Evolutionary conservation across 1,140 invertebrate species (phyloP).

Genomic region (Ladona fulva): DNA sequence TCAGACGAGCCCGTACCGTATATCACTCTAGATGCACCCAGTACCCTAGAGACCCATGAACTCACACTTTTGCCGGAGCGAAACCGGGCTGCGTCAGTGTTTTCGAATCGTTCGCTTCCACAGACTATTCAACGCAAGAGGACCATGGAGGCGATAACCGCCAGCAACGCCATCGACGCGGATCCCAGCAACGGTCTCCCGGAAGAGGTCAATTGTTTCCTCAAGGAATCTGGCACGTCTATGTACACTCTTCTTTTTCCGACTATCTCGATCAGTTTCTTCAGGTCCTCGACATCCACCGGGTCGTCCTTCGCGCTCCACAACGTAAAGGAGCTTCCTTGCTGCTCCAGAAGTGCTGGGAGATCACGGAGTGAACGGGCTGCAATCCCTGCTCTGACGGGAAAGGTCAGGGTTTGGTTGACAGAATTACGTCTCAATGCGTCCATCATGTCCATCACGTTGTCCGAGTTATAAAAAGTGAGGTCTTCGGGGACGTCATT

Average conservation of each 20-base stretch:
- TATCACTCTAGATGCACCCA: no score
- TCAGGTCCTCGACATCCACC: slow-evolving; percentile 49
- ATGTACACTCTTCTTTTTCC: slow-evolving; percentile 55
- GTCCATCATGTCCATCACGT: slow-evolving; percentile 65
- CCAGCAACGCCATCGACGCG: no score
- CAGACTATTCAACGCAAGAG: no score
- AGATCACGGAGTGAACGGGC: slow-evolving; percentile 50
- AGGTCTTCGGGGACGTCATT: neutral
- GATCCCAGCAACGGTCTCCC: no score
- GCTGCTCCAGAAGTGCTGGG: slow-evolving; percentile 38
- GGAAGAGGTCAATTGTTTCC: slow-evolving; percentile 33
- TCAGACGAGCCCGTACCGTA: no score
- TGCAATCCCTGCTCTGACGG: slow-evolving; percentile 64
- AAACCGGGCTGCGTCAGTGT: no score
- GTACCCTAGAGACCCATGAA: no score
- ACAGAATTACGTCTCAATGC: slow-evolving; percentile 45
- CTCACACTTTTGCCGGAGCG: no score
- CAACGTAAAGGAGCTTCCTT: slow-evolving; percentile 51
- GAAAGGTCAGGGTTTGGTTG: slow-evolving; percentile 65
- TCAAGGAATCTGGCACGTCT: slow-evolving; percentile 54
- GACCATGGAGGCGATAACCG: no score
- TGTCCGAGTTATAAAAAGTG: slow-evolving; percentile 48
- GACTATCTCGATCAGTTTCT: slow-evolving; percentile 47
- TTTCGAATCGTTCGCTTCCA: no score
- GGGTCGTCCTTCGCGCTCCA: slow-evolving; percentile 54